Evolutionary conservation across 2,888 invertebrate species (phyloP), one percentile per base, ranked within the genome.

Genomic region (Pediacus dermestoides): DNA sequence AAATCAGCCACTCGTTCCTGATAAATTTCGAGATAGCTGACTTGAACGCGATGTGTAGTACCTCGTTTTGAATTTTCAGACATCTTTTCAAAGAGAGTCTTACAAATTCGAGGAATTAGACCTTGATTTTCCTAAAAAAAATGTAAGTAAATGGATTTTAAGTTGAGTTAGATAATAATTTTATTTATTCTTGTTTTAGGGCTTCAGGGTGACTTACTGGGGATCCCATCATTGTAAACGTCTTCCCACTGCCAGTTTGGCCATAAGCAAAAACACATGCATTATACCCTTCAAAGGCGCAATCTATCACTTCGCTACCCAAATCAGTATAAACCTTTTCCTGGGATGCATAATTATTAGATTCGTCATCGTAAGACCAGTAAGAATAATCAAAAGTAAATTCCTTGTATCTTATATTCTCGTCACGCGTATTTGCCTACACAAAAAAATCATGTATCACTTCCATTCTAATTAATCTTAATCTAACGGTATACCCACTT

Each of bases 191-290:
- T 18, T 18, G 21, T 18, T 8, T 6, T 6, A 8, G 21, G 6
- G 6, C 8, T 18, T 18, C 21, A 7, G 21, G 8, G 8, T 18
- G 26, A 66, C 73, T 70, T 68, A 84, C 85, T 53, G 78, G 72
- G 4, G 82, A 78, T 2, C 90, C 90, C 89, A 90, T 90, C 90
- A 91, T 91, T 18, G 90, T 91, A 66, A 86, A 89, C 0, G 90
- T 90, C 72, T 91, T 91, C 36, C 90, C 90, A 67, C 88, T 88
- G 48, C 90, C 90, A 2, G 90, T 91, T 74, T 91, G 90, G 11
- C 91, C 91, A 66, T 91, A 91, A 26, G 91, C 90, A 73, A 91
- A 90, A 38, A 90, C 88, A 64, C 90, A 90, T 40, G 89, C 89
- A 70, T 90, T 90, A 74, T 90, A 90, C 18, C 86, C 86, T 61